Evolutionary conservation across 1,140 invertebrate species (phyloP).

Genomic region (Leptopilina boulardi): DNA sequence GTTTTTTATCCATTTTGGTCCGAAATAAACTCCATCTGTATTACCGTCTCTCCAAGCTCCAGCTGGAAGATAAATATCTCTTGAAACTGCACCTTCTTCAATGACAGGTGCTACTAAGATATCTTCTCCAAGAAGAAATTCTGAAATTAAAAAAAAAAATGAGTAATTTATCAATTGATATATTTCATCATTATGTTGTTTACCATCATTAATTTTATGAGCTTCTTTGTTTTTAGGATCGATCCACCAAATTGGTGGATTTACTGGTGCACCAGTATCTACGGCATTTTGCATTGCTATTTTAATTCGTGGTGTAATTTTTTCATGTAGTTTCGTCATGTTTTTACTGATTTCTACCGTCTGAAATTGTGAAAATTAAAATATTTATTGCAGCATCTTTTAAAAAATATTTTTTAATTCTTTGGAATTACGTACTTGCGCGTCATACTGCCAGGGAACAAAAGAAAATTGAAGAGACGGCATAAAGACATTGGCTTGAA

Average conservation of each 20-base stretch:
- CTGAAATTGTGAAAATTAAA: slow-evolving; percentile 62
- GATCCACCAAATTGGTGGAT: slow-evolving; percentile 95
- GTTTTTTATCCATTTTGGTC: slow-evolving; percentile 81
- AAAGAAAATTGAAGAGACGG: slow-evolving; percentile 92
- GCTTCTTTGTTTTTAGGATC: slow-evolving; percentile 82
- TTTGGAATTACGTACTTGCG: slow-evolving; percentile 76
- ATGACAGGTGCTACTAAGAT: slow-evolving; percentile 92
- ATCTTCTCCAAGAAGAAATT: slow-evolving; percentile 89
- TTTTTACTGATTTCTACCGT: slow-evolving; percentile 81
- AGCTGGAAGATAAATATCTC: slow-evolving; percentile 87
- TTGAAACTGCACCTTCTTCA: slow-evolving; percentile 78
- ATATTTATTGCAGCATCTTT: slow-evolving; percentile 27
- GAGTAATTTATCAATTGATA: slow-evolving; percentile 33
- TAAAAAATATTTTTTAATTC: no score
- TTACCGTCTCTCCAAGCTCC: slow-evolving; percentile 83
- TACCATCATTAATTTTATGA: slow-evolving; percentile 82
- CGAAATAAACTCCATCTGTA: slow-evolving; percentile 72
- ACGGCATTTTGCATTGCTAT: slow-evolving; percentile 79
- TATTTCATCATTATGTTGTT: slow-evolving; percentile 34
- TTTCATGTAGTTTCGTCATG: slow-evolving; percentile 83
- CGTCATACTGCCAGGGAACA: slow-evolving; percentile 90
- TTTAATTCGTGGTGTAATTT: slow-evolving; percentile 80
- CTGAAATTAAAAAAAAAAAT: slow-evolving; percentile 74
- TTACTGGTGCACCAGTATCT: slow-evolving; percentile 82
- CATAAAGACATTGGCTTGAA: slow-evolving; percentile 91